Conservation (phyloP, 2,888 invertebrate species). For the Melinaea marsaeus region DNA sequence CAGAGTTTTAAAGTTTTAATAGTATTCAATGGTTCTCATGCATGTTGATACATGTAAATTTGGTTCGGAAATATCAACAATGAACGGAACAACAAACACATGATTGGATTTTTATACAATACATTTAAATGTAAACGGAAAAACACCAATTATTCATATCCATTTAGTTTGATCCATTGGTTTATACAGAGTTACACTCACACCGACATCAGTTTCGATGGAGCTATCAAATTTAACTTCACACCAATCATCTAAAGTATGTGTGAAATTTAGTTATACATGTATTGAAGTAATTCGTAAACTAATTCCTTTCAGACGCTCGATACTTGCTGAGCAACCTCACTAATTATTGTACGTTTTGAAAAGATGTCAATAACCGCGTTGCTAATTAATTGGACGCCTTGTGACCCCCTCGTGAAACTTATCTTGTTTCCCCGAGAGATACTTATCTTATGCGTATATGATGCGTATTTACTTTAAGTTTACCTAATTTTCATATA, state of each 20-base stretch:
- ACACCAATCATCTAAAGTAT: no score
- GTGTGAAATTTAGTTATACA: no score
- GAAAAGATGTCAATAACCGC: conserved; percentile 22
- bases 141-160: neutral
- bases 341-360: conserved; percentile 23
- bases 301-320: conserved; percentile 14
- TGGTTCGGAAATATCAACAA: conserved; percentile 15
- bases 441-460: conserved; percentile 1
- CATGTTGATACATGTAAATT: conserved; percentile 28
- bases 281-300: conserved; percentile 10
- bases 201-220: neutral
- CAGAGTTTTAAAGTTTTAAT: conserved; percentile 28
- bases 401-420: conserved; percentile 27
- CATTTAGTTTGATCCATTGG: neutral
- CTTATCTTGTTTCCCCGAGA: conserved; percentile 19
- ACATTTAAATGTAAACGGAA: neutral
- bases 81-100: neutral
- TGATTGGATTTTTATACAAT: neutral
- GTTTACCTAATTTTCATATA: no score
- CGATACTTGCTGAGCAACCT: conserved; percentile 13
- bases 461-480: neutral
- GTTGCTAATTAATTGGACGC: conserved; percentile 35
- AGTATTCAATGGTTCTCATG: conserved; percentile 24
- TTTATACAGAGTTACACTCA: neutral
- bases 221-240: no score